These are phyloP conservation scores for Drosophila parabipectinata DNA, from an alignment of 1,140 invertebrate genomes.

Conservation along the genomic window DNA sequence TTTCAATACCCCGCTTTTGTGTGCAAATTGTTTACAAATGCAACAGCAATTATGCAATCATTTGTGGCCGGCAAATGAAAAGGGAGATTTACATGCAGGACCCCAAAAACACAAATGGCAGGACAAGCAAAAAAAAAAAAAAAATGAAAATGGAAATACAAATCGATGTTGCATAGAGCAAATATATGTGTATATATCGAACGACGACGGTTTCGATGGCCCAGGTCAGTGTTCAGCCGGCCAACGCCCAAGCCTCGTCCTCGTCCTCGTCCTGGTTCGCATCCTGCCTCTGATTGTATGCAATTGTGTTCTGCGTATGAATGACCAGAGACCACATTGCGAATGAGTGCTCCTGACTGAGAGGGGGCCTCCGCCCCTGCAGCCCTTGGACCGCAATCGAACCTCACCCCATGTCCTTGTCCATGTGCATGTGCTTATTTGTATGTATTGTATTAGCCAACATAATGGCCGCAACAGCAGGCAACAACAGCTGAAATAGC, in stretches of 20 bases:
- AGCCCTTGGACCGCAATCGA: constrained; percentile 8
- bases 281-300: constrained; percentile 66
- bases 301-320: constrained; percentile 79
- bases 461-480: constrained; percentile 68
- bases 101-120: not conserved
- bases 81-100: constrained; percentile 68
- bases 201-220: constrained; percentile 26
- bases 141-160: constrained; percentile 6
- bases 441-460: constrained; percentile 82
- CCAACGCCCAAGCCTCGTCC: constrained; percentile 65
- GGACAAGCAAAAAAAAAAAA: not conserved
- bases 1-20: constrained; percentile 66
- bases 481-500: constrained; percentile 45
- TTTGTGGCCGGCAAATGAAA: constrained; percentile 76
- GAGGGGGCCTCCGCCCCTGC: constrained; percentile 6
- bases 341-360: constrained; percentile 73
- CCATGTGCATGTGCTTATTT: constrained; percentile 72
- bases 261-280: constrained; percentile 18
- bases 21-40: constrained; percentile 79
- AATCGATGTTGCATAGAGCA: constrained; percentile 68
- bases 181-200: constrained; percentile 66
- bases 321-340: constrained; percentile 79
- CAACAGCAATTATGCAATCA: constrained; percentile 78
- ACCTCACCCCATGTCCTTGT: constrained; percentile 13
- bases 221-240: constrained; percentile 64